Percentiles rank a stretch among this genome's conserved stretches.
These are phyloP conservation scores for Thalassarche chlororhynchos DNA, from an alignment of 2,113 vertebrate genomes.

Conservation along the genomic window DNA sequence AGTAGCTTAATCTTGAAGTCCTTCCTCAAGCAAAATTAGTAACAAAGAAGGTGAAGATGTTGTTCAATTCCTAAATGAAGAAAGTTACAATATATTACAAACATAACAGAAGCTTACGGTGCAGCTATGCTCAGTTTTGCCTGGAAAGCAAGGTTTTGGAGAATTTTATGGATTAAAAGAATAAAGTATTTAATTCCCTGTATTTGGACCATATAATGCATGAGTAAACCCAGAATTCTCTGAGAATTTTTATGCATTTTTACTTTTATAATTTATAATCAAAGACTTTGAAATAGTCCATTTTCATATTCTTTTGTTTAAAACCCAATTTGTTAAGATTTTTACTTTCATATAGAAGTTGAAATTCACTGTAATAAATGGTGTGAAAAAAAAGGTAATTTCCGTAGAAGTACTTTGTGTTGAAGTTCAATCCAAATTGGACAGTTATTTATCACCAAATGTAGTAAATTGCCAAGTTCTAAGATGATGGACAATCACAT, in stretches of 20 bases:
- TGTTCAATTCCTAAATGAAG: neutral
- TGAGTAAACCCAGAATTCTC: neutral
- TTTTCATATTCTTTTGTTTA: neutral
- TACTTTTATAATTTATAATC: neutral
- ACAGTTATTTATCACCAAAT: neutral
- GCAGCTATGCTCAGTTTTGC: neutral
- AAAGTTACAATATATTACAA: neutral
- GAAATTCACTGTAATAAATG: neutral
- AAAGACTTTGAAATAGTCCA: fast-evolving
- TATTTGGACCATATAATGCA: neutral
- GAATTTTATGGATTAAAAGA: neutral
- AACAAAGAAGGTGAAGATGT: neutral
- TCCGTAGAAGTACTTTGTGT: neutral
- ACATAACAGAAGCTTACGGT: neutral
- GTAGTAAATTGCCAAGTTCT: neutral
- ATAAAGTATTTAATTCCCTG: neutral
- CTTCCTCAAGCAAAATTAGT: neutral
- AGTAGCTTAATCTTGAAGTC: neutral
- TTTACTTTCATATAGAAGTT: neutral
- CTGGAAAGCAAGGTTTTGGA: neutral
- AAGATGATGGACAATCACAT: neutral
- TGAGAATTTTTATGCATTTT: neutral
- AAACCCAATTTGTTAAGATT: neutral
- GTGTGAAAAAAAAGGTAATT: neutral
- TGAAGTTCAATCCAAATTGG: neutral